phyloP scores from a whole-genome alignment of 2,888 invertebrate genomes.

The Pseudococcus viburni region DNA sequence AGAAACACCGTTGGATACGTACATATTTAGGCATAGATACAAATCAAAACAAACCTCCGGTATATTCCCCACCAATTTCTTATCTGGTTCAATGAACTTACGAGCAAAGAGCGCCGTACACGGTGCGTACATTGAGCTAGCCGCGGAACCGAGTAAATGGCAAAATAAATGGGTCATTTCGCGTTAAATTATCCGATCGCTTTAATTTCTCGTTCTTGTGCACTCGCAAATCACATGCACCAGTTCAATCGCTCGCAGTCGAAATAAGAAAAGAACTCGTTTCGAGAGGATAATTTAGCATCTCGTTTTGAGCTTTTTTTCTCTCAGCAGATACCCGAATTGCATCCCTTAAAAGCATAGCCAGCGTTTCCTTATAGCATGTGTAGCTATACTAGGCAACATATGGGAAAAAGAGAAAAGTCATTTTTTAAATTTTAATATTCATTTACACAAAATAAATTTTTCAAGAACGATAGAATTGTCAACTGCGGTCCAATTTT shows the following conservation, averaged over 20 bases:
- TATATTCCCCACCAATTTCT: slow-evolving; percentile 10
- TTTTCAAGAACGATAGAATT: no score
- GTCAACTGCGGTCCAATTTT: no score
- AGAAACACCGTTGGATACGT: neutral
- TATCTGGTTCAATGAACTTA: slow-evolving; percentile 48
- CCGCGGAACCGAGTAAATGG: slow-evolving; percentile 36
- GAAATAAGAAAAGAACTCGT: neutral
- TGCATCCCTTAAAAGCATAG: neutral
- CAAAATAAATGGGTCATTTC: slow-evolving; percentile 53
- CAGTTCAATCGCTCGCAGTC: neutral
- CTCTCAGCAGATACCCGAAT: neutral
- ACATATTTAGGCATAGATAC: slow-evolving; percentile 26
- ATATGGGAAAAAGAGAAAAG: no score
- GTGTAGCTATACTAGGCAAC: no score
- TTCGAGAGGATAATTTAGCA: neutral
- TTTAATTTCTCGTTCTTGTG: slow-evolving; percentile 1
- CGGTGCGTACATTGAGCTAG: neutral
- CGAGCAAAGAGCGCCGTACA: neutral
- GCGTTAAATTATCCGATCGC: slow-evolving; percentile 45
- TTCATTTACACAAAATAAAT: no score
- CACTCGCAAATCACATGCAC: neutral
- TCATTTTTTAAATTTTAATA: no score
- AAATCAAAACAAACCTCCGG: slow-evolving; percentile 24
- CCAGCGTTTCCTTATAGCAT: no score
- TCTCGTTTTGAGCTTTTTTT: neutral